Conservation (phyloP, 2,888 invertebrate species). For the Hemaris fuciformis region DNA sequence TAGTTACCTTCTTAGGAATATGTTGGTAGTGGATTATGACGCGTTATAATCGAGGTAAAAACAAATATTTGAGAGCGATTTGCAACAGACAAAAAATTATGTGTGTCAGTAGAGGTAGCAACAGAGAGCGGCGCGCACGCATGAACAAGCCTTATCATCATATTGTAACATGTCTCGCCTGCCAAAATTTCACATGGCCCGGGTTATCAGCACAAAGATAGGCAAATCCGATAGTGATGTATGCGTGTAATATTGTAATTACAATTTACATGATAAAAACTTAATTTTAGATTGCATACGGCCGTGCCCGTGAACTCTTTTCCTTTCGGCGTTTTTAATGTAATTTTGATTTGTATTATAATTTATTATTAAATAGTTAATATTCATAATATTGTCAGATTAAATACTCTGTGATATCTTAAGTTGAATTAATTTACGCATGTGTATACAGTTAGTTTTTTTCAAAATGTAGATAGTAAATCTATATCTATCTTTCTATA, state of each 20-base stretch:
- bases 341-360: too few species aligned
- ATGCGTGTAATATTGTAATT: slow-evolving; percentile 23
- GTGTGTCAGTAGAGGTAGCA: slow-evolving; percentile 51
- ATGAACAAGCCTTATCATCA: slow-evolving; percentile 30
- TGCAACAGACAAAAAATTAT: slow-evolving; percentile 48
- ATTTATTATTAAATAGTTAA: too few species aligned
- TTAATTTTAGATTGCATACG: slow-evolving; percentile 24
- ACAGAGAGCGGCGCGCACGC: slow-evolving; percentile 35
- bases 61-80: slow-evolving; percentile 63
- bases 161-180: slow-evolving; percentile 25
- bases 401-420: too few species aligned
- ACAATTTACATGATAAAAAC: slow-evolving; percentile 33
- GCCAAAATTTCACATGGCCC: slow-evolving; percentile 40
- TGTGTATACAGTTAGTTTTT: too few species aligned
- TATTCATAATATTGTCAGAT: too few species aligned
- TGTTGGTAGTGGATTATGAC: slow-evolving; percentile 37
- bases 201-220: slow-evolving; percentile 37
- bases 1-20: slow-evolving; percentile 40
- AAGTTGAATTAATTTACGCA: too few species aligned
- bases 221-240: slow-evolving; percentile 22
- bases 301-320: slow-evolving; percentile 21
- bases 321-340: not conserved
- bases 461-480: too few species aligned
- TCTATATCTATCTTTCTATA: too few species aligned
- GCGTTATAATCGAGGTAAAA: slow-evolving; percentile 47